Evolutionary conservation across 2,888 invertebrate species (phyloP).

Genomic region (Invenusta paracnida): DNA sequence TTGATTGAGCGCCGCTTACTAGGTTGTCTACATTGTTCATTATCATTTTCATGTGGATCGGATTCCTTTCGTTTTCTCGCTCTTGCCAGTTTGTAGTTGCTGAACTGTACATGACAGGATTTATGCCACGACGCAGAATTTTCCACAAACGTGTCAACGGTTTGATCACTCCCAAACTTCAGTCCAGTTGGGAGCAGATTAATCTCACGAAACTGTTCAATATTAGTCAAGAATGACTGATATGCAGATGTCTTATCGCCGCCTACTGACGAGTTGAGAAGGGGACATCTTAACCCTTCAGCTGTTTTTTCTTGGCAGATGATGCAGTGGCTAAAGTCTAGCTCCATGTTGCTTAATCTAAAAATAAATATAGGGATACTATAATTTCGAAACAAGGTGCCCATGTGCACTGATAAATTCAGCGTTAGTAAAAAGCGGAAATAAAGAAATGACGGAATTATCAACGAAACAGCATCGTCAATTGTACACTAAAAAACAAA

Average conservation of each 20-base stretch:
- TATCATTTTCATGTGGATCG: conserved; percentile 20
- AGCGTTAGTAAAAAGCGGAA: not conserved
- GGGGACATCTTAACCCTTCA: conserved; percentile 19
- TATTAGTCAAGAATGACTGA: conserved; percentile 17
- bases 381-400: not conserved
- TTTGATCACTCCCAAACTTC: conserved; percentile 26
- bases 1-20: conserved; percentile 24
- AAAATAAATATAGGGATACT: conserved; percentile 21
- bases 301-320: conserved; percentile 26
- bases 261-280: conserved; percentile 18
- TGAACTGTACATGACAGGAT: conserved; percentile 35
- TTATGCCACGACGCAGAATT: conserved; percentile 21
- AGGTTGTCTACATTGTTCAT: conserved; percentile 27
- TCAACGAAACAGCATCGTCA: not conserved
- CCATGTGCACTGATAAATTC: not conserved
- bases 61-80: conserved; percentile 28
- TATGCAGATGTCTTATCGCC: conserved; percentile 21
- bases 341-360: not conserved
- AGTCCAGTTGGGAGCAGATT: conserved; percentile 27
- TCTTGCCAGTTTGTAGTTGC: conserved; percentile 34
- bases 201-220: conserved; percentile 19
- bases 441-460: not conserved
- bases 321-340: not conserved
- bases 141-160: conserved; percentile 32
- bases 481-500: not conserved